Conservation (phyloP, 1,140 invertebrate species). For the Colletes latitarsis region DNA sequence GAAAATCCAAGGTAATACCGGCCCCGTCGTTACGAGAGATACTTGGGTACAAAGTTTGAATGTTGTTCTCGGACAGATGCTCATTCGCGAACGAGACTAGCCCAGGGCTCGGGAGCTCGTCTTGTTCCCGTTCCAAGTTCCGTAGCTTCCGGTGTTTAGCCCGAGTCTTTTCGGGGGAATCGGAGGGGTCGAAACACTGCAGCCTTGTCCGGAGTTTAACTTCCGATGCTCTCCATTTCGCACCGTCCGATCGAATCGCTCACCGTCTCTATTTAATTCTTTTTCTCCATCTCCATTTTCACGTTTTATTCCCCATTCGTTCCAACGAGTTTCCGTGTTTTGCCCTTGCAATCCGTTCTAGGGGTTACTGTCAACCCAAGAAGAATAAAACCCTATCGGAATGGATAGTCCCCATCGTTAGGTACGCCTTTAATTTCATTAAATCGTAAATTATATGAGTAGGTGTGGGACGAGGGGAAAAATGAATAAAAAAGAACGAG, state of each 20-base stretch:
- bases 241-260: background rate
- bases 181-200: background rate
- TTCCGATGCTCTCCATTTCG: background rate
- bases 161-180: constrained; percentile 16
- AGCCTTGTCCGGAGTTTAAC: background rate
- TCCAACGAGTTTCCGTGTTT: no score
- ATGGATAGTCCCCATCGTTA: no score
- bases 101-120: constrained; percentile 2
- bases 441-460: no score
- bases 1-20: constrained; percentile 40
- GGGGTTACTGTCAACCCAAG: no score
- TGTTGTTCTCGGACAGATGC: constrained; percentile 50
- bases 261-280: background rate
- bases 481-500: no score
- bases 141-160: constrained; percentile 44
- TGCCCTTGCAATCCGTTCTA: no score
- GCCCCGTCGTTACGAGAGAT: constrained; percentile 32
- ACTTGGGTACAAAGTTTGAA: constrained; percentile 46
- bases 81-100: constrained; percentile 34
- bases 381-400: no score
- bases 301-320: no score
- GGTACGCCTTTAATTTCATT: no score
- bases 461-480: no score
- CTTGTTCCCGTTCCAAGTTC: constrained; percentile 32
- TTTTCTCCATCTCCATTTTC: background rate